Base-by-base conservation (phyloP, 1,140 invertebrate species). In the Leptopilina clavipes region DNA sequence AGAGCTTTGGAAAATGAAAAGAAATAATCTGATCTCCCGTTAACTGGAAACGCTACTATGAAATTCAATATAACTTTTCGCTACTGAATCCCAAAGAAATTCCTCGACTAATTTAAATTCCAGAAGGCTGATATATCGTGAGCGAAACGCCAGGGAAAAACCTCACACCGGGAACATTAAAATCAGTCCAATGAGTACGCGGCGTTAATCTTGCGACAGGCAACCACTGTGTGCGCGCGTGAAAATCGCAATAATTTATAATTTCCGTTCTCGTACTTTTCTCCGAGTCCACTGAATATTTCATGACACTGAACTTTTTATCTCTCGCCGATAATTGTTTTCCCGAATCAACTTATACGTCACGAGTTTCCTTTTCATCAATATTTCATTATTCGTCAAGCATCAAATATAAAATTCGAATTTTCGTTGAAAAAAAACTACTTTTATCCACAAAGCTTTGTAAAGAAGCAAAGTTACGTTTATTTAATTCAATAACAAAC, bases 11-110 rank as follows among this genome's bases (percentile, higher is more conserved):
- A 31, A n/a, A 22, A n/a, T n/a, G 12, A n/a, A 65, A 65, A 37
- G 22, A 37, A 65, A 65, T 65, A 65, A 65, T 37, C 1, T 8
- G 54, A 56, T 56, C 19, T 11, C 54, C 19, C 19, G 19, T 22
- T 25, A 22, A 65, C 19, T 65, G 56, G 56, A 31, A 25, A 14
- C 18, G 56, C 59, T 65, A 31, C 59, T 65, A 65, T 65, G 25
- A 65, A 65, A 65, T 65, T 65, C 59, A 65, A 65, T 65, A 31
- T 65, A 65, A 65, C 59, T 65, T 65, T 65, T 31, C 59, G 59
- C 59, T 2, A 65, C 12, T 31, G 25, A 65, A 65, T 65, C 56
- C 56, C 19, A 22, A 65, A 65, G 59, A 65, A 65, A 65, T 65
- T 65, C 59, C 59, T 65, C 11, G 22, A 65, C 59, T 65, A 65